Base-by-base conservation (phyloP, 2,888 invertebrate genomes). In the Perizoma affinitatum region DNA sequence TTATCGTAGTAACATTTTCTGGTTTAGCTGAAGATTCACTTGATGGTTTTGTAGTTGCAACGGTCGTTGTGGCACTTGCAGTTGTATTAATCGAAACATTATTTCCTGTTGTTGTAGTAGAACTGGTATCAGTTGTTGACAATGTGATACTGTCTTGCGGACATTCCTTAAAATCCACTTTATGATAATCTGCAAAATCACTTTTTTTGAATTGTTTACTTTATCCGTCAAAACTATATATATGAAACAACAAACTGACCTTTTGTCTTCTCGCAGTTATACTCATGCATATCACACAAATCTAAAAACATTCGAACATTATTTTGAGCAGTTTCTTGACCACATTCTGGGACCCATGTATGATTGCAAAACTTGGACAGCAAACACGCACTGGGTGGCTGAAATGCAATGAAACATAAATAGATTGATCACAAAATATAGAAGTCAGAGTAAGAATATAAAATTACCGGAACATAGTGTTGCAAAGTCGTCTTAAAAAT, bases 201-300 rank as follows among this genome's bases (percentile, higher is more conserved):
- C 40, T 45, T 22, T 5, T 35, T 2, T 22, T 22, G 22, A 22
- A 22, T 22, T 22, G 3, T 22, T 22, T 3, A 22, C 22, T 22
- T 22, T 22, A 22, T 22, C 22, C 38, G 38, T 38, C 38, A 38
- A 38, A 7, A 38, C 6, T 38, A 38, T 38, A 38, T 5, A 6
- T 40, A 22, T 36, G 10, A 22, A 48, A 4, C 35, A 45, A 2
- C 65, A 64, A 48, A 63, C 48, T 56, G 59, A 88, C 88, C 74
- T 78, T 70, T 75, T 5, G 71, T 68, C 56, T 81, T 58, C 51
- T 83, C 80, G 56, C 89, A 90, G 49, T 88, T 88, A 62, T 78
- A 82, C 68, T 89, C 88, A 46, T 72, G 71, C 75, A 87, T 76
- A 50, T 86, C 83, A 65, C 89, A 89, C 10, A 79, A 75, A 44